These are phyloP conservation scores for Chelidonichthys spinosus DNA, from an alignment of 2,797 vertebrate genomes.

Conservation along the genomic window DNA sequence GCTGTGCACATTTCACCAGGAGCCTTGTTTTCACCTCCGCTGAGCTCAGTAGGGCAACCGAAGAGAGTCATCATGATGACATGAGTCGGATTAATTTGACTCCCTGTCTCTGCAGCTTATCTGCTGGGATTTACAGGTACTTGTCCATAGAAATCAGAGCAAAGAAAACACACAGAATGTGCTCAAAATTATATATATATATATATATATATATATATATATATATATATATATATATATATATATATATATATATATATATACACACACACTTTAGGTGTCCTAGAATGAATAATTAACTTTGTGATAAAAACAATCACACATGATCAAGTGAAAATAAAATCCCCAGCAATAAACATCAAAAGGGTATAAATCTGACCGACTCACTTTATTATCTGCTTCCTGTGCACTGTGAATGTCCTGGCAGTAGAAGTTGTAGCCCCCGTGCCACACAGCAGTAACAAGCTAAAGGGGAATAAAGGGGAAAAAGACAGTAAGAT, in stretches of 20 bases:
- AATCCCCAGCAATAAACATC: conserved; percentile 7
- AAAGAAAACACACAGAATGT: conserved; percentile 13
- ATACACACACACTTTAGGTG: background rate
- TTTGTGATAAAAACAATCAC: background rate
- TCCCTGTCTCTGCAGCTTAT: conserved; percentile 59
- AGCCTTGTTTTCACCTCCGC: conserved; percentile 49
- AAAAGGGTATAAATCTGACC: background rate
- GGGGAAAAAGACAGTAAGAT: conserved; percentile 38
- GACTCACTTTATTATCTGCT: conserved; percentile 91
- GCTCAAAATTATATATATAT: background rate
- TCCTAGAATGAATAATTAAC: background rate
- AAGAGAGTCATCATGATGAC: conserved; percentile 48
- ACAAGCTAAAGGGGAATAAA: conserved; percentile 87
- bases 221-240: background rate
- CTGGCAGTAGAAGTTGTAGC: conserved; percentile 96
- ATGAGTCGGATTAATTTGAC: conserved; percentile 63
- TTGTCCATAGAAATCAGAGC: conserved; percentile 39
- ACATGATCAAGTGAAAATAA: background rate
- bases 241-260: background rate
- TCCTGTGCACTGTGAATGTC: conserved; percentile 89
- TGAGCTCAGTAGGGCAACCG: conserved; percentile 29
- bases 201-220: too few species aligned
- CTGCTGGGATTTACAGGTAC: conserved; percentile 61
- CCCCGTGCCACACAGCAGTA: conserved; percentile 87
- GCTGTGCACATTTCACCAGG: conserved; percentile 50